Evolutionary conservation across 2,113 vertebrate species (phyloP).

Genomic region (Lethenteron camtschaticum): DNA sequence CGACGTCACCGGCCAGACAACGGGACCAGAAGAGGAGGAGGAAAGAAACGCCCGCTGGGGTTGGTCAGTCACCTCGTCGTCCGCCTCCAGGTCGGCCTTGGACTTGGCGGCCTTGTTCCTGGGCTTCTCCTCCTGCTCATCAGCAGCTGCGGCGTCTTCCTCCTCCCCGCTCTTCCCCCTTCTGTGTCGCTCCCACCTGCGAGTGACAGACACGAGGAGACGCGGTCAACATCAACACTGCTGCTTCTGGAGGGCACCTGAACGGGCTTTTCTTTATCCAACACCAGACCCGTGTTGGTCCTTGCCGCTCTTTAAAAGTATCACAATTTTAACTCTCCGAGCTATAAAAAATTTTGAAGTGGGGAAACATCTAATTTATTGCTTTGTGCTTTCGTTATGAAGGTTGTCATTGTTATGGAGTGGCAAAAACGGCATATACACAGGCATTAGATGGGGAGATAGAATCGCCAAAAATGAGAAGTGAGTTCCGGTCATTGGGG

Average conservation of each 20-base stretch:
- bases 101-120: not conserved
- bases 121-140: not conserved
- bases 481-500: too few relatives aligned
- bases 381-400: too few relatives aligned
- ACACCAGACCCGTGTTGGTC: not conserved
- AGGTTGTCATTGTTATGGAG: too few relatives aligned
- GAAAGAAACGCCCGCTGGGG: not conserved
- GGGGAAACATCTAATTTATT: too few relatives aligned
- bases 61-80: slow-evolving; percentile 1
- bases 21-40: not conserved
- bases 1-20: not conserved
- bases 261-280: not conserved
- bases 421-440: too few relatives aligned
- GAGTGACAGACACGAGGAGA: not conserved
- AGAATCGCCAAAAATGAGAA: too few relatives aligned
- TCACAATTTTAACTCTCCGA: too few relatives aligned
- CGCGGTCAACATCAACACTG: not conserved
- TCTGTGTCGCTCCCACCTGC: not conserved
- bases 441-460: too few relatives aligned
- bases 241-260: not conserved
- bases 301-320: too few relatives aligned
- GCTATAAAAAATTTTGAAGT: too few relatives aligned
- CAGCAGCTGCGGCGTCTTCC: not conserved
- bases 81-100: slow-evolving; percentile 4
- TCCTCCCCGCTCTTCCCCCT: not conserved